phyloP scores from a whole-genome alignment of 2,113 vertebrate genomes.

The Hydropotes inermis region DNA sequence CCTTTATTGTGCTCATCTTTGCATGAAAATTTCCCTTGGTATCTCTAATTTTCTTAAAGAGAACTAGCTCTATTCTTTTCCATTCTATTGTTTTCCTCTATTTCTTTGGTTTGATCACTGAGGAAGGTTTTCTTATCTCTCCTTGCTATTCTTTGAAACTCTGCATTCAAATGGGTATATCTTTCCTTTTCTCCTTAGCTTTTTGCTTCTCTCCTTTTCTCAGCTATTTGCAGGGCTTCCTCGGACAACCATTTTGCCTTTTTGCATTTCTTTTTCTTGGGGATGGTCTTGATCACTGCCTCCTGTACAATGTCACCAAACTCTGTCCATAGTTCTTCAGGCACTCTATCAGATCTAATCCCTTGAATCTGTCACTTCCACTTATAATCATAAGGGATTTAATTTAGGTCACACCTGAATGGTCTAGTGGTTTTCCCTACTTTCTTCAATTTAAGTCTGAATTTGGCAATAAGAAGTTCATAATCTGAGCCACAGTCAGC shows the following conservation, averaged over 20 bases:
- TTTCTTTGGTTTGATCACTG: neutral
- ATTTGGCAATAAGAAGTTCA: neutral
- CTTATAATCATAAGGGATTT: neutral
- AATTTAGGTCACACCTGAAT: neutral
- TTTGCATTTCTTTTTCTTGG: neutral
- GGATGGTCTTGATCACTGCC: neutral
- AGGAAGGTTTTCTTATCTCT: neutral
- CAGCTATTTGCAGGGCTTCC: neutral
- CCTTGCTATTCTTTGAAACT: neutral
- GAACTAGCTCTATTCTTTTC: neutral
- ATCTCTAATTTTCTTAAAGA: neutral
- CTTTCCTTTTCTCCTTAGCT: neutral
- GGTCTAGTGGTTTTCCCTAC: neutral
- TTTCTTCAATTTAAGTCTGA: neutral
- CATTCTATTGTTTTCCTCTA: neutral
- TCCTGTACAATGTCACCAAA: neutral
- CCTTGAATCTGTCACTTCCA: neutral
- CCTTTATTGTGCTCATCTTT: neutral
- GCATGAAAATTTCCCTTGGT: neutral
- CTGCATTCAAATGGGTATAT: neutral
- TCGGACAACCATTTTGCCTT: neutral
- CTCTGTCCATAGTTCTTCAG: neutral
- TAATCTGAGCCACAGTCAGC: neutral
- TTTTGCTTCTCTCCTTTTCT: neutral
- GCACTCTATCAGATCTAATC: neutral